A percentile compares a stretch with the other conserved stretches of the same genome.
Conservation (phyloP, 1,140 invertebrate species). For the Drosophila carrolli region DNA sequence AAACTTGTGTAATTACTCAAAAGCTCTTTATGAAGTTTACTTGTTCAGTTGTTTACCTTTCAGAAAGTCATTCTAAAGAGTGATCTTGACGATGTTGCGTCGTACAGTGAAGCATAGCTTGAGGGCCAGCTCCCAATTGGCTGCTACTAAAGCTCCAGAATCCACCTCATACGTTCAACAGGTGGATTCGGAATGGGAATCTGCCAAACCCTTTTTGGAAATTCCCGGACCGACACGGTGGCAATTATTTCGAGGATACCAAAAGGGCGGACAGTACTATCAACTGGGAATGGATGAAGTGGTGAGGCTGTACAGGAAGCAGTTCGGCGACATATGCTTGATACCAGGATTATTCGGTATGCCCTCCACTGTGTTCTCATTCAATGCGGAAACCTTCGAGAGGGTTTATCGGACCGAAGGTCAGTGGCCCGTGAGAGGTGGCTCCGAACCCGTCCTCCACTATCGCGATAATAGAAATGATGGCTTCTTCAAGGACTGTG, state of each 20-base stretch:
- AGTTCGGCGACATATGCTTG: constrained; percentile 49
- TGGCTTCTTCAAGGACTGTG: constrained; percentile 49
- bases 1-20: constrained; percentile 9
- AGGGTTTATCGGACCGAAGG: constrained; percentile 59
- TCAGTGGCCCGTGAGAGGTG: constrained; percentile 56
- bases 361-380: constrained; percentile 56
- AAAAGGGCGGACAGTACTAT: constrained; percentile 56
- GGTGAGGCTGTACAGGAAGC: constrained; percentile 14
- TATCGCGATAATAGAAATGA: constrained; percentile 43
- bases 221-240: constrained; percentile 61
- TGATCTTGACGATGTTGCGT: constrained; percentile 13
- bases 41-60: background rate
- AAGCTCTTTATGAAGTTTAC: constrained; percentile 8
- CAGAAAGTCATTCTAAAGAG: background rate
- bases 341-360: constrained; percentile 62
- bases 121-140: constrained; percentile 20
- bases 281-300: constrained; percentile 36
- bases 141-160: constrained; percentile 1
- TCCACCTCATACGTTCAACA: constrained; percentile 24
- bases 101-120: background rate
- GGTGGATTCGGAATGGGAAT: constrained; percentile 51
- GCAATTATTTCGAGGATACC: constrained; percentile 54
- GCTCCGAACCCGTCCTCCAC: constrained; percentile 44
- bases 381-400: constrained; percentile 47
- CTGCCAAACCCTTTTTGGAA: constrained; percentile 39